A percentile compares a stretch with the other conserved stretches of the same genome.
These are phyloP conservation scores for Halotydeus destructor DNA, from an alignment of 1,140 invertebrate genomes.

Conservation along the genomic window DNA sequence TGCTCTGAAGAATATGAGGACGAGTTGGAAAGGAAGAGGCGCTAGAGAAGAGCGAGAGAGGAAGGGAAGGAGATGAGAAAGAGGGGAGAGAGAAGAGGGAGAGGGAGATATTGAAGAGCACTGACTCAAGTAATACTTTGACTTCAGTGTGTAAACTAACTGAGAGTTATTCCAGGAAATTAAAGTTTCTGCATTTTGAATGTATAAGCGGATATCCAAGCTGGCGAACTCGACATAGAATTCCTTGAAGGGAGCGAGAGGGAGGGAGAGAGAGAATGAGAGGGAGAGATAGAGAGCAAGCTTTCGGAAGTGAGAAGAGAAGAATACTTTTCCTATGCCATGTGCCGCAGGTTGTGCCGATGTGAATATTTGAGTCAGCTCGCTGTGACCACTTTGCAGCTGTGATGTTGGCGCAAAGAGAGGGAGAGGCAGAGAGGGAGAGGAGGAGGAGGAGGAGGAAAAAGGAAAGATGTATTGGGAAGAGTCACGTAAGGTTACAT, in stretches of 20 bases:
- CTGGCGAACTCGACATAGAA: background rate
- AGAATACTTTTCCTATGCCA: background rate
- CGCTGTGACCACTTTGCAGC: background rate
- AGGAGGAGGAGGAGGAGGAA: too few relatives aligned
- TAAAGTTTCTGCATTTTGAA: background rate
- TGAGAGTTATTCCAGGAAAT: background rate
- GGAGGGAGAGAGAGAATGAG: constrained; percentile 2
- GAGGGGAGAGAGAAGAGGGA: too few relatives aligned
- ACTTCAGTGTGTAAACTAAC: background rate
- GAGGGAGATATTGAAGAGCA: too few relatives aligned
- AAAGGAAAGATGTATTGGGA: background rate
- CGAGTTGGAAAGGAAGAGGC: too few relatives aligned
- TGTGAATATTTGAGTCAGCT: background rate
- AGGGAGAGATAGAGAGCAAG: background rate
- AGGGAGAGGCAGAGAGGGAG: too few relatives aligned
- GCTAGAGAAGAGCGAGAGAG: too few relatives aligned
- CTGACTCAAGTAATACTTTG: background rate
- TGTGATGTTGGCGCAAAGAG: background rate
- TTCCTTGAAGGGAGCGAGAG: constrained; percentile 2
- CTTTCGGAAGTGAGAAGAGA: background rate
- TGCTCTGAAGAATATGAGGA: too few relatives aligned
- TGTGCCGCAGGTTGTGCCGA: background rate
- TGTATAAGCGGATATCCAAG: background rate
- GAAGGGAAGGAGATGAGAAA: too few relatives aligned
- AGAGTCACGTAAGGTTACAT: background rate